These are phyloP conservation scores for Leptopilina syphax DNA, from an alignment of 2,888 invertebrate species.

Conservation along the genomic window DNA sequence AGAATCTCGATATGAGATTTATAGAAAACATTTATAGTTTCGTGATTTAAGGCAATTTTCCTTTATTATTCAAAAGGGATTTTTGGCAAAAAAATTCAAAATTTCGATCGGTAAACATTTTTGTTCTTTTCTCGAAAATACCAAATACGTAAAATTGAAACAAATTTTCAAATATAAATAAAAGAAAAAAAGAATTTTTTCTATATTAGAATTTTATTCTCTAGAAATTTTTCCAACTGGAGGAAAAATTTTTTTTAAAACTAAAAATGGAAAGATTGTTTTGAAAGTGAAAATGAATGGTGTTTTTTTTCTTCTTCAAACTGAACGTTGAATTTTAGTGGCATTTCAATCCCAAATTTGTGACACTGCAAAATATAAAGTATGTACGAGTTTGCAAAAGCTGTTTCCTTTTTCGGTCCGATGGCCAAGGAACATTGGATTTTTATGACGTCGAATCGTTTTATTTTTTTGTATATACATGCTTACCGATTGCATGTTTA, in stretches of 20 bases:
- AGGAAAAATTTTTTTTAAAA: too few relatives aligned
- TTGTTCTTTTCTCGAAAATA: too few relatives aligned
- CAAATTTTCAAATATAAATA: too few relatives aligned
- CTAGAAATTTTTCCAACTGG: too few relatives aligned
- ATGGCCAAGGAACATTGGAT: slow-evolving; percentile 12
- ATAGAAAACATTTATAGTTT: slow-evolving; percentile 1
- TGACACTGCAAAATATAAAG: slow-evolving; percentile 47
- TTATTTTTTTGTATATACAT: slow-evolving; percentile 18
- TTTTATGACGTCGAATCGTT: slow-evolving; percentile 17
- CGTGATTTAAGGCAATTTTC: not conserved
- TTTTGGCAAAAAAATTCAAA: too few relatives aligned
- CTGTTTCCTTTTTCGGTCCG: slow-evolving; percentile 32
- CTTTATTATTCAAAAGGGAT: too few relatives aligned
- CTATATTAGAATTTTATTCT: too few relatives aligned
- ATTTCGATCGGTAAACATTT: too few relatives aligned
- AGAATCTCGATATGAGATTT: slow-evolving; percentile 16
- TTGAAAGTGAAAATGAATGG: too few relatives aligned
- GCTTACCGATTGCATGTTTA: slow-evolving; percentile 17
- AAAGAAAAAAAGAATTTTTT: too few relatives aligned
- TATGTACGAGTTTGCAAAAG: slow-evolving; percentile 11
- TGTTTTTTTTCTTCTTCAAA: slow-evolving; percentile 4
- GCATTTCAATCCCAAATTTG: slow-evolving; percentile 56
- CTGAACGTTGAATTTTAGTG: slow-evolving; percentile 57
- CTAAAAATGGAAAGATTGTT: too few relatives aligned
- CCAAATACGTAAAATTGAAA: too few relatives aligned